These are phyloP conservation scores for Chloebia gouldiae DNA, from an alignment of 2,113 vertebrate genomes.

Conservation along the genomic window DNA sequence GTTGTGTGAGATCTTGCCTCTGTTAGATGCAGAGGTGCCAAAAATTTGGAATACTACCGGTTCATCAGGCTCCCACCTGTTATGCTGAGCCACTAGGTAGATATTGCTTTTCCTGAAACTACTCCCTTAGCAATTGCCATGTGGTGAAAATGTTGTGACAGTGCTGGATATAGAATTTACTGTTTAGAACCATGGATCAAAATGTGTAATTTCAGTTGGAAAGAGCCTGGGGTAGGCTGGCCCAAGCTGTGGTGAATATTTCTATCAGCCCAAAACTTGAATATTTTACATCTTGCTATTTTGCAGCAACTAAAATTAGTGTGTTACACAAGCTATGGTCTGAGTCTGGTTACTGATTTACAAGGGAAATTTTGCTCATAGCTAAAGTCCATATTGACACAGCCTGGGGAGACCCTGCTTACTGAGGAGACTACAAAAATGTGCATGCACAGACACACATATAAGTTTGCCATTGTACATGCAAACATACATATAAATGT, in stretches of 20 bases:
- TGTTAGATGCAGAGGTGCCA: background rate
- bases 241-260: background rate
- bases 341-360: slow-evolving; percentile 25
- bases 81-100: background rate
- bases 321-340: background rate
- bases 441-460: background rate
- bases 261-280: background rate
- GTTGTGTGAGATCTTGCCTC: background rate
- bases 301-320: background rate
- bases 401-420: background rate
- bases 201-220: background rate
- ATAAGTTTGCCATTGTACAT: background rate
- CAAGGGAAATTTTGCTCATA: background rate
- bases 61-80: background rate
- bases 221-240: background rate
- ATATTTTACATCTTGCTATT: background rate
- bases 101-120: background rate
- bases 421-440: background rate
- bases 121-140: background rate
- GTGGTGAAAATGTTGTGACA: background rate
- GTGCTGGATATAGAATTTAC: background rate
- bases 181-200: background rate
- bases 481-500: background rate
- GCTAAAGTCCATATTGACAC: slow-evolving; percentile 38
- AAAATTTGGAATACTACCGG: background rate